phyloP scores from a whole-genome alignment of 2,888 invertebrate species.

The Eurytoma adleriae region DNA sequence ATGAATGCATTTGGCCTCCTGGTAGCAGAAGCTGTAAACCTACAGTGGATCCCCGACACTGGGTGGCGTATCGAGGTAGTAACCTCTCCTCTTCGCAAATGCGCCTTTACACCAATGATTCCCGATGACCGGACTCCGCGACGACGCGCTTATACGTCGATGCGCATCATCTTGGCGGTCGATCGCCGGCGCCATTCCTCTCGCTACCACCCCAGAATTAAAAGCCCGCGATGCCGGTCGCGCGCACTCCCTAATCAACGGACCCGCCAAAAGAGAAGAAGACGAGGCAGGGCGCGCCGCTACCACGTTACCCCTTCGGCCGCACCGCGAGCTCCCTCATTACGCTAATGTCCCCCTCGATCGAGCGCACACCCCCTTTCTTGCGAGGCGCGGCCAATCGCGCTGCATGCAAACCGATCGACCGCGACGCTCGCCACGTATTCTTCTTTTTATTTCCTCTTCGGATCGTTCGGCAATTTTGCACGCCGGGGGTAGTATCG shows the following conservation, averaged over 20 bases:
- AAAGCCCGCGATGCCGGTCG: slow-evolving; percentile 6
- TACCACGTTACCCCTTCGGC: slow-evolving; percentile 72
- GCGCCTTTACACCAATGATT: background rate
- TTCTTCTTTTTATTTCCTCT: background rate
- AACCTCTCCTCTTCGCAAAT: no score
- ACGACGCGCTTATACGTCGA: background rate
- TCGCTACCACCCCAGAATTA: slow-evolving; percentile 22
- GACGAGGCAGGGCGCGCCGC: slow-evolving; percentile 64
- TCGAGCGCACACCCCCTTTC: slow-evolving; percentile 22
- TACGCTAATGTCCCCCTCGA: slow-evolving; percentile 71
- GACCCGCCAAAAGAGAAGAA: slow-evolving; percentile 29
- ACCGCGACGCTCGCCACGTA: background rate
- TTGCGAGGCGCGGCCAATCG: slow-evolving; percentile 5
- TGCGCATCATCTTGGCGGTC: background rate
- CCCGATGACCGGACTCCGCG: background rate
- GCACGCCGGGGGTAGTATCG: no score
- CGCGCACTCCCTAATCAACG: slow-evolving; percentile 28
- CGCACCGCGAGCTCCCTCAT: slow-evolving; percentile 64
- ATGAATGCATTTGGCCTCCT: no score
- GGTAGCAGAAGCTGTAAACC: no score
- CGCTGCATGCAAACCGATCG: slow-evolving; percentile 25
- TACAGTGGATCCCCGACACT: no score
- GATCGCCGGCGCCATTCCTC: background rate
- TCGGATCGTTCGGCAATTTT: background rate
- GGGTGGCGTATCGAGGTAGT: no score